Conservation (phyloP, 1,140 invertebrate species). For the Oscheius sp. region DNA sequence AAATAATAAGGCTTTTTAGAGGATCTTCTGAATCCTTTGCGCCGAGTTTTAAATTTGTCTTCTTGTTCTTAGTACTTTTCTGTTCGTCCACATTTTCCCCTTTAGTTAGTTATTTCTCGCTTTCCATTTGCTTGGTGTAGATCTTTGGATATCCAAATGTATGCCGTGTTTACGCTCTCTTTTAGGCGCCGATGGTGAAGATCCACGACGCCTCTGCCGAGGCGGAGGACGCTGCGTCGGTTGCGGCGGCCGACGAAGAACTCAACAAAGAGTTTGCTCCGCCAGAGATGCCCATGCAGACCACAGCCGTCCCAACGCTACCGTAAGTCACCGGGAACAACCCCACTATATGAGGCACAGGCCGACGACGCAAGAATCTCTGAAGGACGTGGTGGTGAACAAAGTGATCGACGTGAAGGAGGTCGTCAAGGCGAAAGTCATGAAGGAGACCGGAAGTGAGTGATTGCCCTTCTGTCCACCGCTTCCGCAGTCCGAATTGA, state of each 20-base stretch:
- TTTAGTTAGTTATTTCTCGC: too few relatives aligned
- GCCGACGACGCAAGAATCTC: slow-evolving; percentile 49
- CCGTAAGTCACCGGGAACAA: not conserved
- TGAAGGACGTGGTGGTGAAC: slow-evolving; percentile 46
- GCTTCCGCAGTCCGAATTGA: slow-evolving; percentile 1
- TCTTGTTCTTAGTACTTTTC: too few relatives aligned
- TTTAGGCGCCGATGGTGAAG: too few relatives aligned
- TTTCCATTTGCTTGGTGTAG: too few relatives aligned
- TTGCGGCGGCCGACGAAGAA: slow-evolving; percentile 12
- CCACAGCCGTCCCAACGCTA: slow-evolving; percentile 4
- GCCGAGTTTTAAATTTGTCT: too few relatives aligned
- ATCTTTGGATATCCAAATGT: too few relatives aligned
- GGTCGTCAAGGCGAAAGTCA: slow-evolving; percentile 52
- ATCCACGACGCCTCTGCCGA: not conserved
- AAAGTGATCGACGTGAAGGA: slow-evolving; percentile 51
- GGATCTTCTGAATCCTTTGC: too few relatives aligned
- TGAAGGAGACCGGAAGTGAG: slow-evolving; percentile 56
- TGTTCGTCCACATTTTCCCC: too few relatives aligned
- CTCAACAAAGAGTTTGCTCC: slow-evolving; percentile 29
- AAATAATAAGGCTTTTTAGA: too few relatives aligned
- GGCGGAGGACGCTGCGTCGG: not conserved
- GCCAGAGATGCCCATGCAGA: slow-evolving; percentile 28
- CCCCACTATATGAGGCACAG: not conserved
- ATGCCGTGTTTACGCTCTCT: too few relatives aligned
- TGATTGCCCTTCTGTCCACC: slow-evolving; percentile 21